These are phyloP conservation scores for Diaprepes abbreviatus DNA, from an alignment of 2,888 invertebrate genomes.

Conservation along the genomic window DNA sequence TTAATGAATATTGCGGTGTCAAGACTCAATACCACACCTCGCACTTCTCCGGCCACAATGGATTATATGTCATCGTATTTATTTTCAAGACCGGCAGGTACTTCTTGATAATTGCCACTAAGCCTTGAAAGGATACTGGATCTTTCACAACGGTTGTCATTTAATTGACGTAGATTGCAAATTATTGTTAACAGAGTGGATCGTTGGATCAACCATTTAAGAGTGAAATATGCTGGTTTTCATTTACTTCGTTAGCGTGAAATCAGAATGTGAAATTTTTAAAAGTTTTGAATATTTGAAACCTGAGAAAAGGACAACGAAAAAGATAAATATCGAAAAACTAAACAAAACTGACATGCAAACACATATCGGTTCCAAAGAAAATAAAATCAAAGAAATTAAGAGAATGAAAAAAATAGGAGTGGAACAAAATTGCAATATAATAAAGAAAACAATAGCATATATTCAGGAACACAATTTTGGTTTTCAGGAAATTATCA, in stretches of 20 bases:
- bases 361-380: too few species aligned
- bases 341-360: too few species aligned
- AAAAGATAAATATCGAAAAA: too few species aligned
- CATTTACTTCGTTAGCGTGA: neutral
- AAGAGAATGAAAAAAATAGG: too few species aligned
- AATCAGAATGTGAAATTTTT: neutral
- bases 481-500: too few species aligned
- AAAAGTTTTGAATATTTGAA: too few species aligned
- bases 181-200: conserved; percentile 31
- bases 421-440: too few species aligned
- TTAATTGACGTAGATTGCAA: conserved; percentile 42
- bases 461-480: too few species aligned
- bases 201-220: conserved; percentile 16
- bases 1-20: conserved; percentile 28
- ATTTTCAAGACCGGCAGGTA: conserved; percentile 49
- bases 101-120: conserved; percentile 41
- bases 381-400: too few species aligned
- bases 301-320: too few species aligned
- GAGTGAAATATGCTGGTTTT: conserved; percentile 4
- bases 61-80: conserved; percentile 46
- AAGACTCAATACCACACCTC: conserved; percentile 33
- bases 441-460: too few species aligned
- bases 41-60: conserved; percentile 32
- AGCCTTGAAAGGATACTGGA: conserved; percentile 23
- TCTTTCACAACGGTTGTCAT: conserved; percentile 15